phyloP scores from a whole-genome alignment of 2,888 invertebrate species.

The Dilophus febrilis region DNA sequence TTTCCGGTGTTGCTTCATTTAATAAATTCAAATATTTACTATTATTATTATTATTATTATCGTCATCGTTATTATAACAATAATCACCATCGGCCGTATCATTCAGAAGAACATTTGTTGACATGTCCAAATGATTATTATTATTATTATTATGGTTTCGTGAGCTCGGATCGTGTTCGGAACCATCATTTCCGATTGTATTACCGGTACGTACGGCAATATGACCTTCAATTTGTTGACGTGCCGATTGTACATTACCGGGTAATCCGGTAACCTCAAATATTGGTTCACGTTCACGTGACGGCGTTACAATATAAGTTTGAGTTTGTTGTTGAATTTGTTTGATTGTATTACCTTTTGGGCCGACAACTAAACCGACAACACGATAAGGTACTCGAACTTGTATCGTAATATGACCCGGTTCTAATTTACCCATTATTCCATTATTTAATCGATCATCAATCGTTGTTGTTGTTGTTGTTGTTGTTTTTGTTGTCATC shows the following conservation, averaged over 20 bases:
- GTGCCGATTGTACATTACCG: slow-evolving; percentile 90
- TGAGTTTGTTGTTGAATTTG: slow-evolving; percentile 98
- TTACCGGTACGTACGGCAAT: slow-evolving; percentile 87
- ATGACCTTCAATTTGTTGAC: slow-evolving; percentile 94
- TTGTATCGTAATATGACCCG: slow-evolving; percentile 90
- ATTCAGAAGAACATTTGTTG: no score
- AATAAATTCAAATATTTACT: no score
- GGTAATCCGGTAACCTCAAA: slow-evolving; percentile 97
- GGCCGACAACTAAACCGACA: slow-evolving; percentile 96
- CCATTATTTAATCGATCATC: no score
- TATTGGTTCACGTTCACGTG: slow-evolving; percentile 95
- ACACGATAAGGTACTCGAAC: slow-evolving; percentile 96
- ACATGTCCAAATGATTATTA: no score
- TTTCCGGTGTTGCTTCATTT: slow-evolving; percentile 35
- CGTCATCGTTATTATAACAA: no score
- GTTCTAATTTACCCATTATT: slow-evolving; percentile 24
- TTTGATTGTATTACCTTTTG: slow-evolving; percentile 98
- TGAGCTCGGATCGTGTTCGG: slow-evolving; percentile 3
- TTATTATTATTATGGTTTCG: no score
- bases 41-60: no score
- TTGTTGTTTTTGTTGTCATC: no score
- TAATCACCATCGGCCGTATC: no score
- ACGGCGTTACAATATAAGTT: slow-evolving; percentile 97
- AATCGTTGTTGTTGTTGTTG: no score
- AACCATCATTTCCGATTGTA: slow-evolving; percentile 22